These are phyloP conservation scores for Ypsolopha sequella DNA, from an alignment of 2,888 invertebrate genomes.

Conservation along the genomic window DNA sequence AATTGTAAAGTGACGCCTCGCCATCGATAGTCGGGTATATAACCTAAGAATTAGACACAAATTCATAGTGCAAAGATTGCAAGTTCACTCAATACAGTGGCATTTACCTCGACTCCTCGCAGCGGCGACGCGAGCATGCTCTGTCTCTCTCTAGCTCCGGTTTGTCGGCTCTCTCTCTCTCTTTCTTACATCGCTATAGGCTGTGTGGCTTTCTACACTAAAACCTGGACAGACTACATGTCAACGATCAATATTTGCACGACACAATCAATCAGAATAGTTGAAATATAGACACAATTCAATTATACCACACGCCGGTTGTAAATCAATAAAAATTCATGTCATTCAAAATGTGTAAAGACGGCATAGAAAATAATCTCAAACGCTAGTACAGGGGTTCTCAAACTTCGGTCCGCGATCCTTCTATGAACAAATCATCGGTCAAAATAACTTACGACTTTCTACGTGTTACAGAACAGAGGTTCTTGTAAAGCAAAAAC, in stretches of 20 bases:
- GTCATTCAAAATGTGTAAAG: too few species aligned
- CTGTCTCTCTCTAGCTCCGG: conserved; percentile 43
- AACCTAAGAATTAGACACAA: neutral
- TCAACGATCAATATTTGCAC: conserved; percentile 45
- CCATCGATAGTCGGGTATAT: neutral
- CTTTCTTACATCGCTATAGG: conserved; percentile 51
- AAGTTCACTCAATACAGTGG: conserved; percentile 43
- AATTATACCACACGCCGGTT: conserved; percentile 48
- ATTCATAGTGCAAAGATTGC: neutral
- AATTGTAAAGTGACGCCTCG: neutral
- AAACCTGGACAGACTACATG: conserved; percentile 64
- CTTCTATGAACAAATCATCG: too few species aligned
- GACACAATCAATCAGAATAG: conserved; percentile 18
- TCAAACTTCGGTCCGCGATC: too few species aligned
- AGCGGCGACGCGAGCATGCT: conserved; percentile 39
- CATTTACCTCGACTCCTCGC: conserved; percentile 60
- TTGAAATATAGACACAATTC: conserved; percentile 13
- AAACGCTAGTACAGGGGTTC: too few species aligned
- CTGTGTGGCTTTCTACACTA: conserved; percentile 60
- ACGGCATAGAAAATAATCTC: too few species aligned
- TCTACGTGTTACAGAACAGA: too few species aligned
- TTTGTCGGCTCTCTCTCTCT: conserved; percentile 42
- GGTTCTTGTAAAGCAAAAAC: too few species aligned
- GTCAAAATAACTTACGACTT: too few species aligned
- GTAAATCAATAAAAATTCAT: conserved; percentile 4